Conservation (phyloP, 2,888 invertebrate species). For the Raillietiella orientalis region DNA sequence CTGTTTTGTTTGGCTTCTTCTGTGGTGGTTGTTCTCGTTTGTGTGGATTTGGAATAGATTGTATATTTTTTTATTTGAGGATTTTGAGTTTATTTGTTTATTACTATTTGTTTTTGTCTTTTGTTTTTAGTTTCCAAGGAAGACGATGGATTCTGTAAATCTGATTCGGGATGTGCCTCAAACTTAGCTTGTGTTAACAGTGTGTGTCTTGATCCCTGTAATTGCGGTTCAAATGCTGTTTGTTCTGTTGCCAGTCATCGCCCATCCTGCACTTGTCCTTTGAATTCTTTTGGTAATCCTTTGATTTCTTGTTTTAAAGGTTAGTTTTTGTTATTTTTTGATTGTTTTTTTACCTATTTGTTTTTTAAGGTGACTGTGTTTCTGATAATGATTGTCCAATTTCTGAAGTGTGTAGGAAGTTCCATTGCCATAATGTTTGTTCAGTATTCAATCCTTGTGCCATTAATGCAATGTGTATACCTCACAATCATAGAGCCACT, state of each 20-base stretch:
- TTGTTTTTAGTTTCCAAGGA: no score
- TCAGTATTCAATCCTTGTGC: slow-evolving; percentile 22
- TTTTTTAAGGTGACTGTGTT: no score
- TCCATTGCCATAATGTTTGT: slow-evolving; percentile 41
- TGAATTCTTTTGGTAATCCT: slow-evolving; percentile 7
- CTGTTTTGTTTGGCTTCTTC: no score
- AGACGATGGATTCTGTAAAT: slow-evolving; percentile 2
- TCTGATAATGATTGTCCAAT: slow-evolving; percentile 12
- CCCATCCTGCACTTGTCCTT: slow-evolving; percentile 16
- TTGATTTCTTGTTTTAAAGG: slow-evolving; percentile 7
- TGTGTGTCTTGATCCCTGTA: slow-evolving; percentile 66
- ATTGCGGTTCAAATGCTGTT: slow-evolving; percentile 25
- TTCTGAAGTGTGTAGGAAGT: slow-evolving; percentile 12
- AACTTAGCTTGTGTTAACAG: slow-evolving; percentile 57
- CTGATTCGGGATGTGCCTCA: slow-evolving; percentile 49
- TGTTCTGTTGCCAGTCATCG: slow-evolving; percentile 42
- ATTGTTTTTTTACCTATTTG: no score
- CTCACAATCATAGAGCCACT: slow-evolving; percentile 9
- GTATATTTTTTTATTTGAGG: no score
- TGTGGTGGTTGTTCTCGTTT: no score
- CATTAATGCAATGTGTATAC: slow-evolving; percentile 9
- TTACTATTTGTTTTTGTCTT: no score
- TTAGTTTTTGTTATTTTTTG: no score
- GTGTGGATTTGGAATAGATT: no score
- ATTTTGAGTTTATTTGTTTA: no score